phyloP scores from a whole-genome alignment of 2,113 vertebrate species.

The Eulacestoma nigropectus region DNA sequence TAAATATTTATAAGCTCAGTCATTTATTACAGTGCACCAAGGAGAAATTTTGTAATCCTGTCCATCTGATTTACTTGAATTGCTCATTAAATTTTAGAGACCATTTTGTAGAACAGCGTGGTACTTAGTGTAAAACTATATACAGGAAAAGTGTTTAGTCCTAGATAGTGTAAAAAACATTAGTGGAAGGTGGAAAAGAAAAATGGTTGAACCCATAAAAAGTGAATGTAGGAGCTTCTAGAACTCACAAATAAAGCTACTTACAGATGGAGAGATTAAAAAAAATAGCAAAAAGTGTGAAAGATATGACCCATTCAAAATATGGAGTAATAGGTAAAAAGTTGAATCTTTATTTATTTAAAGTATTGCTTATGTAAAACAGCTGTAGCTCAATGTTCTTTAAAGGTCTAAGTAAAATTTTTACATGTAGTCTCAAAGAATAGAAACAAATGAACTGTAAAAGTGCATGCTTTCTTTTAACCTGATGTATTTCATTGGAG shows the following conservation, averaged over 20 bases:
- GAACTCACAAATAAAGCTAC: neutral
- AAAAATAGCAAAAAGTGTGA: neutral
- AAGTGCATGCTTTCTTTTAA: neutral
- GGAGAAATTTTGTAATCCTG: neutral
- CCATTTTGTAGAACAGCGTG: neutral
- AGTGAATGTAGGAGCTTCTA: neutral
- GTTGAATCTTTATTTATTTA: neutral
- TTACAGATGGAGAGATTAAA: neutral
- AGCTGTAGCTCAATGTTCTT: neutral
- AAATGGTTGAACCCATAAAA: neutral
- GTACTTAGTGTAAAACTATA: neutral
- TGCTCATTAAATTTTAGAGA: neutral
- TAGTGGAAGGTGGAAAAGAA: neutral
- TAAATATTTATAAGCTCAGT: neutral
- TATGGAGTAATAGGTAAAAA: neutral
- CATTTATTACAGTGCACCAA: neutral
- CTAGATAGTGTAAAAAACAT: neutral
- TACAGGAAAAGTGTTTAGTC: neutral
- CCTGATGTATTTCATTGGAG: neutral
- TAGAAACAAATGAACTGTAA: neutral
- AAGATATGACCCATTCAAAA: neutral
- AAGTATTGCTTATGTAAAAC: neutral
- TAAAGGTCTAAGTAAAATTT: neutral
- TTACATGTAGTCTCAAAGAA: neutral
- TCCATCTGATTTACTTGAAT: neutral